phyloP scores from a whole-genome alignment of 2,113 vertebrate species.

The Phalacrocorax brasilianus region DNA sequence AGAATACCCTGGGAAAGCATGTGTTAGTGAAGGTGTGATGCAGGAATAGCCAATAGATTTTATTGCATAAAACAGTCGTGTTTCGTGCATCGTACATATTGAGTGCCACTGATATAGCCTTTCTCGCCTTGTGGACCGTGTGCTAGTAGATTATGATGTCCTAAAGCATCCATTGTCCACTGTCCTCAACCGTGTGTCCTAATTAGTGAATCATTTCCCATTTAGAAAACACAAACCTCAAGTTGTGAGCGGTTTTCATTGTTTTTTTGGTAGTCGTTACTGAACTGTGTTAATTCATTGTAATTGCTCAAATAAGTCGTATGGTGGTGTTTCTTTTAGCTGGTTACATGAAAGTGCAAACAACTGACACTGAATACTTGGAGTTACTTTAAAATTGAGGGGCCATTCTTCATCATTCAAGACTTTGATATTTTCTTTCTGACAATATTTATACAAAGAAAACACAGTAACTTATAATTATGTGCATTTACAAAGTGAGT shows the following conservation, averaged over 20 bases:
- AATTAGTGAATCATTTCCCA: not conserved
- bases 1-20: not conserved
- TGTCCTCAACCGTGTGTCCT: not conserved
- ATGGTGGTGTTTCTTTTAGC: not conserved
- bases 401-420: not conserved
- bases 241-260: not conserved
- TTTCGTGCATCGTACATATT: not conserved
- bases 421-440: not conserved
- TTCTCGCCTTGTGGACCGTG: not conserved
- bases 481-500: not conserved
- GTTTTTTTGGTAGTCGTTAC: not conserved
- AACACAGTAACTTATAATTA: not conserved
- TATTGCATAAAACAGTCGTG: not conserved
- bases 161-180: not conserved
- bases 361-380: not conserved
- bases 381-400: not conserved
- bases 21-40: not conserved
- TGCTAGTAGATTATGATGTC: not conserved
- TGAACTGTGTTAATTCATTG: not conserved
- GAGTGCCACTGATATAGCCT: not conserved
- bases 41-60: not conserved
- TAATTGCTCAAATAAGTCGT: not conserved
- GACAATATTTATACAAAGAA: not conserved
- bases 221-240: not conserved
- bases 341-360: not conserved